Evolutionary conservation across 2,113 vertebrate genomes (phyloP), one percentile per base, ranked within the genome.

Genomic region (Nasalis larvatus): DNA sequence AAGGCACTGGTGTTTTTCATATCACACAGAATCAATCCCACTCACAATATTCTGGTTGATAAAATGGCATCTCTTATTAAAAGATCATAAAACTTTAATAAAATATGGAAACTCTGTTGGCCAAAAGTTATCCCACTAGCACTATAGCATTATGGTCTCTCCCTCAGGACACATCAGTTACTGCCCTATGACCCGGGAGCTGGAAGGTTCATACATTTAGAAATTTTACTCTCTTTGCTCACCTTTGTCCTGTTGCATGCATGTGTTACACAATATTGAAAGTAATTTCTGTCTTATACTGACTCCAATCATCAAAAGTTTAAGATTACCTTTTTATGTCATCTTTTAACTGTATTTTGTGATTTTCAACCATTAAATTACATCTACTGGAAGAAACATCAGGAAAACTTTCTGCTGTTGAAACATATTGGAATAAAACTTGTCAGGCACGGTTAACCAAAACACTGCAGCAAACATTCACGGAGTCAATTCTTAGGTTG

Each of bases 161-260:
- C 52, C 17, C 52, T 35, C 7, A 9, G 16, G 16, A 18, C 66
- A 18, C 32, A 17, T n/a, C 66, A 68, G 66, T n/a, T 9, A 8
- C 16, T 68, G 8, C 16, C 32, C 66, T n/a, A 18, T 8, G 66
- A 35, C 66, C 1, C 0, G 66, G 4, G 1, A 68, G 1, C 25
- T 3, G 16, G 35, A 68, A 16, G 7, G 2, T 18, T 9, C 32
- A 8, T 7, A 18, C 35, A 18, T 18, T n/a, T 18, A 68, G 32
- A 52, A 18, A n/a, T n/a, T 18, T 68, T 8, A 18, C 32, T 0
- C 6, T 17, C 35, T 9, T 17, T 0, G 17, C 6, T 18, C 8
- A 35, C 66, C 35, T 68, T n/a, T 14, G 8, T 13, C 32, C 14
- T 18, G 3, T 3, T 17, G 4, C 35, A 52, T 3, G 16, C 6